These are phyloP conservation scores for Cremastinae sp. DNA, from an alignment of 2,888 invertebrate species.

Conservation along the genomic window DNA sequence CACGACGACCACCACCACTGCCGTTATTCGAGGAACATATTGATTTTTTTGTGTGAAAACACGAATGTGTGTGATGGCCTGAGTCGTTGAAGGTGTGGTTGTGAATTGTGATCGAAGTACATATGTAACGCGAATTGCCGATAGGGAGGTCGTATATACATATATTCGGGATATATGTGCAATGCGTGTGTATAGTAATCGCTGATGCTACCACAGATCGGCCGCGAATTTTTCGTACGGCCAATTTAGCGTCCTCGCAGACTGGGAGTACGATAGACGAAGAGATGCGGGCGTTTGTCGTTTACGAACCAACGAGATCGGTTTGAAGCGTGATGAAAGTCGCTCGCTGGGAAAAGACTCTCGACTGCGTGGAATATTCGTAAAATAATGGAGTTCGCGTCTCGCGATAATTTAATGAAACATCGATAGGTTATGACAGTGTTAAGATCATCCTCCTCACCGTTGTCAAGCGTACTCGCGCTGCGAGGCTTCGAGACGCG, in stretches of 20 bases:
- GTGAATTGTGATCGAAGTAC: slow-evolving; percentile 47
- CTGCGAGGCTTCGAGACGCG: slow-evolving; percentile 41
- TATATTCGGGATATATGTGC: background rate
- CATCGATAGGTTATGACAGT: slow-evolving; percentile 45
- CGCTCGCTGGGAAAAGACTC: slow-evolving; percentile 1
- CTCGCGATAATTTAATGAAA: slow-evolving; percentile 9
- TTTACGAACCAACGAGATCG: slow-evolving; percentile 40
- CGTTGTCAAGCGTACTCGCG: slow-evolving; percentile 41
- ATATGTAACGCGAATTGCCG: slow-evolving; percentile 36
- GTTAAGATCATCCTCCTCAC: slow-evolving; percentile 12
- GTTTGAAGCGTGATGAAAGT: slow-evolving; percentile 33
- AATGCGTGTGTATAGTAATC: slow-evolving; percentile 8
- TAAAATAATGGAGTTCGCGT: slow-evolving; percentile 45
- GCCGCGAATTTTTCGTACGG: slow-evolving; percentile 53
- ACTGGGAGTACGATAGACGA: slow-evolving; percentile 8
- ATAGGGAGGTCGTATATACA: slow-evolving; percentile 7
- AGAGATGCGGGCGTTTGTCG: slow-evolving; percentile 54
- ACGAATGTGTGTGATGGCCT: slow-evolving; percentile 34
- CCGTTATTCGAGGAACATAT: slow-evolving; percentile 45
- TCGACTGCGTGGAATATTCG: background rate
- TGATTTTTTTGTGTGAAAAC: slow-evolving; percentile 51
- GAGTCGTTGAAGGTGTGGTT: slow-evolving; percentile 49
- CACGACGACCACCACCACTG: too few relatives aligned
- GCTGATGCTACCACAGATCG: slow-evolving; percentile 36
- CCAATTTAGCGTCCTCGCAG: slow-evolving; percentile 44